Evolutionary conservation across 2,888 invertebrate genomes (phyloP).

Genomic region (Pyrrhosoma nymphula): DNA sequence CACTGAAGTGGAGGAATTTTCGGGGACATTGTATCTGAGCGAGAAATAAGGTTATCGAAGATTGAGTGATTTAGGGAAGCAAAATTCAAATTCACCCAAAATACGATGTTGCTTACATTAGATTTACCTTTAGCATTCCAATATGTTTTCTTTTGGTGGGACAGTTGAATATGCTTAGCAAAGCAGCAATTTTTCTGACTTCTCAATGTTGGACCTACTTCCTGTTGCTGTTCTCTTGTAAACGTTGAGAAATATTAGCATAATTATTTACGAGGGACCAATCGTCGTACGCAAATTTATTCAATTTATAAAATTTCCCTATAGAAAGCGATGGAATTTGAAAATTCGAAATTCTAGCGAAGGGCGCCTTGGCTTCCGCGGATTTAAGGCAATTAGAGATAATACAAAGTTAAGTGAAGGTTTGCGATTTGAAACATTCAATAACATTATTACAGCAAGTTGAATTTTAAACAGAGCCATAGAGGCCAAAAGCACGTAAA

Average conservation of each 20-base stretch:
- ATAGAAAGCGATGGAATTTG: no score
- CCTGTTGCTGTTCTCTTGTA: neutral
- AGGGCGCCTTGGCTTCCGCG: no score
- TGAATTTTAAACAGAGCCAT: no score
- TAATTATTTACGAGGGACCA: neutral
- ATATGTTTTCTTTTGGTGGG: neutral
- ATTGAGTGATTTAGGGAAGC: conserved; percentile 61
- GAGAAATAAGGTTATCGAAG: conserved; percentile 66
- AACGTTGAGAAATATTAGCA: neutral
- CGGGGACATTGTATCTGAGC: conserved; percentile 9
- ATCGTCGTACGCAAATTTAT: no score
- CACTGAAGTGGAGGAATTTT: conserved; percentile 45
- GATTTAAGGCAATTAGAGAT: no score
- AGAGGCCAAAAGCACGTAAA: no score
- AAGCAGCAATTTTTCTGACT: neutral
- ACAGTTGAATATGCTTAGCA: neutral
- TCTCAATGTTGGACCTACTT: neutral
- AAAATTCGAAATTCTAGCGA: no score
- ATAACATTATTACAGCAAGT: no score
- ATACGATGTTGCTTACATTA: conserved; percentile 51
- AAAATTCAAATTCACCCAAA: conserved; percentile 31
- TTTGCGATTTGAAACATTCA: no score
- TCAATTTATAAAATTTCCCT: no score
- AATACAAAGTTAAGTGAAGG: no score
- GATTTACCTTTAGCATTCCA: conserved; percentile 14